These are phyloP conservation scores for Homarus gammarus DNA, from an alignment of 2,888 invertebrate species.

Conservation along the genomic window DNA sequence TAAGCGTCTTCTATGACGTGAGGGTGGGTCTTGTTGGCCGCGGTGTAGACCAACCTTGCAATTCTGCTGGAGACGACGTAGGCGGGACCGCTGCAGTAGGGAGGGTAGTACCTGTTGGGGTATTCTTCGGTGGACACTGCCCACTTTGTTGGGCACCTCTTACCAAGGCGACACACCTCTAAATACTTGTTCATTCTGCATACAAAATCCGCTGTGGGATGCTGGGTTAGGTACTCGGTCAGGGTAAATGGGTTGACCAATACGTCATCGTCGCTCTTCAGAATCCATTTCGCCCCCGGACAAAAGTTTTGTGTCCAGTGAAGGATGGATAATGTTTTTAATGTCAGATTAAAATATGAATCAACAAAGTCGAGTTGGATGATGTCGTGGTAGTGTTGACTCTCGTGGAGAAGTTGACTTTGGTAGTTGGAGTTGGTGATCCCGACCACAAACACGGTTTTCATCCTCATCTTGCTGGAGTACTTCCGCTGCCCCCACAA, in stretches of 20 bases:
- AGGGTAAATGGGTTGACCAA: constrained; percentile 46
- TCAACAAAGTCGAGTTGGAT: constrained; percentile 43
- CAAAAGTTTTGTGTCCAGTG: constrained; percentile 47
- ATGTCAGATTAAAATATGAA: constrained; percentile 48
- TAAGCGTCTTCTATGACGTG: constrained; percentile 50
- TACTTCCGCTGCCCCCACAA: constrained; percentile 7
- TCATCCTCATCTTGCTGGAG: not conserved
- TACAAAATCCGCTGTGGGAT: not conserved
- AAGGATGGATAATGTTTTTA: constrained; percentile 47
- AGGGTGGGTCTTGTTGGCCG: constrained; percentile 42
- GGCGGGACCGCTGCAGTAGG: constrained; percentile 47
- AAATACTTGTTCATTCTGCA: not conserved
- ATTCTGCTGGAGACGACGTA: constrained; percentile 24
- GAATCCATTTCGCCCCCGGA: constrained; percentile 38
- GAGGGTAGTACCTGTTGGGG: constrained; percentile 27
- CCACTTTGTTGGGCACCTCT: constrained; percentile 30
- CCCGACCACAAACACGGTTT: constrained; percentile 16
- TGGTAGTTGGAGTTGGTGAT: not conserved
- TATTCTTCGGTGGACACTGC: constrained; percentile 12
- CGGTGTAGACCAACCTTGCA: not conserved
- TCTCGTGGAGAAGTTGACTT: not conserved
- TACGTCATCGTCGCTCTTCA: constrained; percentile 62
- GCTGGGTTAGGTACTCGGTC: not conserved
- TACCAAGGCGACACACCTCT: constrained; percentile 35
- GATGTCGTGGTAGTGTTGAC: not conserved